These are phyloP conservation scores for Rutpela maculata DNA, from an alignment of 2,888 invertebrate genomes.

Conservation along the genomic window DNA sequence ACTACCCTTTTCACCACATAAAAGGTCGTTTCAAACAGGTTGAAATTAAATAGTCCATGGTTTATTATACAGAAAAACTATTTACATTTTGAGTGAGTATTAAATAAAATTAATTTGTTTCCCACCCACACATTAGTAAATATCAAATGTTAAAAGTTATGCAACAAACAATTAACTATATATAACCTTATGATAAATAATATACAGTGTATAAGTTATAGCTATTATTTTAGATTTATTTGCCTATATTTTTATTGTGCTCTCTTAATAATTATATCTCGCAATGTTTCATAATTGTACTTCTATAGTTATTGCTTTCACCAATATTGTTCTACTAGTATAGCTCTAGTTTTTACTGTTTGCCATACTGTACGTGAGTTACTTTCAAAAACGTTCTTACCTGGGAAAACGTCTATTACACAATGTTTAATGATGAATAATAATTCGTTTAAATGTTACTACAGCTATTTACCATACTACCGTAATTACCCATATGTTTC, in stretches of 20 bases:
- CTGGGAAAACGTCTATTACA: conserved; percentile 36
- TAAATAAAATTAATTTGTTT: conserved; percentile 5
- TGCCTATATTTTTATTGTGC: conserved; percentile 27
- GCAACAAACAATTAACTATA: conserved; percentile 19
- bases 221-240: conserved; percentile 26
- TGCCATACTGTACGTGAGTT: conserved; percentile 34
- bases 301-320: conserved; percentile 37
- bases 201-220: conserved; percentile 18
- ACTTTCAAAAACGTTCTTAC: conserved; percentile 37
- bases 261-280: conserved; percentile 21
- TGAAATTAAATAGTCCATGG: conserved; percentile 15
- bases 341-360: conserved; percentile 31
- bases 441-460: conserved; percentile 12
- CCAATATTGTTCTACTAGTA: conserved; percentile 30
- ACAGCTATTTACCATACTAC: conserved; percentile 15
- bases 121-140: conserved; percentile 30
- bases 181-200: conserved; percentile 9
- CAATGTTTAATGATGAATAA: conserved; percentile 32
- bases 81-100: conserved; percentile 15
- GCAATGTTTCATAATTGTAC: conserved; percentile 36
- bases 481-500: neutral
- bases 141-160: conserved; percentile 33
- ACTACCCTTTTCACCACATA: neutral
- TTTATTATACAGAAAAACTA: conserved; percentile 11
- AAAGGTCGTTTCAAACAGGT: neutral